These are phyloP conservation scores for Galago senegalensis DNA, from an alignment of 2,797 vertebrate species.

Conservation along the genomic window DNA sequence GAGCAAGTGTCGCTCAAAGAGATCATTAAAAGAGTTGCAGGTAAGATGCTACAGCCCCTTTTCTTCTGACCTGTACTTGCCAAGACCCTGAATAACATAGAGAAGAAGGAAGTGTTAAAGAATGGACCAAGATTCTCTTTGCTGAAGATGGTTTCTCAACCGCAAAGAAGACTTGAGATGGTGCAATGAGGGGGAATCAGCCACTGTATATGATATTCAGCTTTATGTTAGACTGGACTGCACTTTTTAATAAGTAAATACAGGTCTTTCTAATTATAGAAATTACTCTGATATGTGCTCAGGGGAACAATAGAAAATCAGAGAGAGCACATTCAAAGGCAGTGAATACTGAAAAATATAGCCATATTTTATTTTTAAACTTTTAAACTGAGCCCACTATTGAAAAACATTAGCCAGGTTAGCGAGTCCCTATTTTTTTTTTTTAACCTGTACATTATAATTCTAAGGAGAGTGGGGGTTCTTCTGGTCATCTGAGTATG, in stretches of 20 bases:
- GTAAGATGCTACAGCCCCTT: neutral
- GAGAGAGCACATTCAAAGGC: neutral
- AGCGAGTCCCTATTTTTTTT: neutral
- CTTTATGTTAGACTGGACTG: neutral
- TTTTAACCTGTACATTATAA: slow-evolving; percentile 20
- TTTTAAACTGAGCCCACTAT: neutral
- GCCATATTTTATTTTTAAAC: neutral
- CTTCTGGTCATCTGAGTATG: neutral
- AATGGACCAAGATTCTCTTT: neutral
- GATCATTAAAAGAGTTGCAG: neutral
- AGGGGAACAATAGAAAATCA: neutral
- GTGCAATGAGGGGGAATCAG: neutral
- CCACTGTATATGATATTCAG: neutral
- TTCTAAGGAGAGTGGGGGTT: neutral
- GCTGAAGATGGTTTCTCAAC: neutral
- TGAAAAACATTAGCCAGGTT: neutral
- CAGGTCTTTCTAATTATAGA: neutral
- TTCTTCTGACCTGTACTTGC: neutral
- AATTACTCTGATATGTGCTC: neutral
- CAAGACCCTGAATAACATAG: neutral
- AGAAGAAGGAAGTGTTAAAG: neutral
- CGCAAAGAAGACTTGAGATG: neutral
- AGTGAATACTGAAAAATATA: neutral
- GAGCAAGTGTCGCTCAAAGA: neutral
- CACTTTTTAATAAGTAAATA: neutral